Evolutionary conservation across 2,888 invertebrate species (phyloP), one percentile per base, ranked within the genome.

Genomic region (Synergus umbraculus): DNA sequence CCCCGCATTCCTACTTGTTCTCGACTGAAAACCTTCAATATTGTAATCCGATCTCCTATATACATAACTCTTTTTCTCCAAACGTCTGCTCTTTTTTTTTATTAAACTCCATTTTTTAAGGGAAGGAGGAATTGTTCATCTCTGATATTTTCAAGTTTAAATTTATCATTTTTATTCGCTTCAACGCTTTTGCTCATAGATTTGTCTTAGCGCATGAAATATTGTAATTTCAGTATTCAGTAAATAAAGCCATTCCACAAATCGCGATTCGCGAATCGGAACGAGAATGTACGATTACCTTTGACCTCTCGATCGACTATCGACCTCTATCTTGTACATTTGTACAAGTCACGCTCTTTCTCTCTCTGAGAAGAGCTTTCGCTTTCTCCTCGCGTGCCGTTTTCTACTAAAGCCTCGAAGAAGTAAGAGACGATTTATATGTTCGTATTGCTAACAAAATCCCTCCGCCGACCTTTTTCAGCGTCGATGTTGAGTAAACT

Each of bases 351-450:
- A 54, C 54, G 54, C 43, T 46, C 46, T 22, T 8, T 67, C 67
- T 46, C 22, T 69, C 29, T 22, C 46, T 41, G n/a, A 54, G 49
- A 54, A 37, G 37, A 76, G 79, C 65, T 79, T 79, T 66, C 79
- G 76, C 79, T 76, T 79, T 79, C 79, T 76, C 79, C 63, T 79
- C 66, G 79, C 79, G 79, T 79, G 79, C 66, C 66, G 65, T 79
- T 66, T 63, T 65, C 76, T 41, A 76, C 76, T 79, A 66, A 76
- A 76, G 76, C 76, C 76, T 18, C 58, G 46, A 66, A 76, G 76
- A 66, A 54, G 79, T 58, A 76, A 79, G 76, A 79, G 22, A 63
- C 66, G 58, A 76, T 76, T 73, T 73, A 73, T 73, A 73, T 49
- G 73, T 49, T 73, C 73, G 49, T 73, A 54, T 73, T 73, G 73